Conservation (phyloP, 1,140 invertebrate species). For the Dendrolimus punctatus region DNA sequence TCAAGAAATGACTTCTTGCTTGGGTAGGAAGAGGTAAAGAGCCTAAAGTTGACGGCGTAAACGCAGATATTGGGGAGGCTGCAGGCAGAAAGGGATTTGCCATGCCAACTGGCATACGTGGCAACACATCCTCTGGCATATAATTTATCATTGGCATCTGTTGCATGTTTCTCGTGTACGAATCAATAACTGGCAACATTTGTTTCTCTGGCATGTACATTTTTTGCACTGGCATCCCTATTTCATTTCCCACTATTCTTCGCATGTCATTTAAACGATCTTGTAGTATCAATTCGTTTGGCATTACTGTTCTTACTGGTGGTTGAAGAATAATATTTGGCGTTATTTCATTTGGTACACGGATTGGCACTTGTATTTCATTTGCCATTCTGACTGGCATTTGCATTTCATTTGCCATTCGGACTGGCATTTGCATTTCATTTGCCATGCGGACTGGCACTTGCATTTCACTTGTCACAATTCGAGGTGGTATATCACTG, state of each 20-base stretch:
- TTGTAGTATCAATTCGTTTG: neutral
- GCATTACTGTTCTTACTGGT: constrained; percentile 1
- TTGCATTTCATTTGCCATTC: neutral
- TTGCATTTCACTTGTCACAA: neutral
- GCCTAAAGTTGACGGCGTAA: constrained; percentile 23
- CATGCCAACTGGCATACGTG: no score
- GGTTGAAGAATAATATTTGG: constrained; percentile 8
- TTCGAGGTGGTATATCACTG: neutral
- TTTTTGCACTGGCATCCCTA: no score
- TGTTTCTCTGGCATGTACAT: no score
- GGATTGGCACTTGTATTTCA: constrained; percentile 4
- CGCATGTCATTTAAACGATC: no score
- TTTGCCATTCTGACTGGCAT: constrained; percentile 1
- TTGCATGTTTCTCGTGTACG: no score
- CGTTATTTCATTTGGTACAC: constrained; percentile 1
- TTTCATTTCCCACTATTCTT: no score
- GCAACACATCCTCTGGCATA: neutral
- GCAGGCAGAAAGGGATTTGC: constrained; percentile 32
- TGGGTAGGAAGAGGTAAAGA: constrained; percentile 25
- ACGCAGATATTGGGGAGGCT: constrained; percentile 36
- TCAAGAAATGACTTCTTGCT: constrained; percentile 26
- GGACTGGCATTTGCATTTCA: neutral
- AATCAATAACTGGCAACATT: no score
- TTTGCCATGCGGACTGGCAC: constrained; percentile 1
- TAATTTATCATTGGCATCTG: no score